phyloP scores from a whole-genome alignment of 2,113 vertebrate genomes.

The Promerops cafer region DNA sequence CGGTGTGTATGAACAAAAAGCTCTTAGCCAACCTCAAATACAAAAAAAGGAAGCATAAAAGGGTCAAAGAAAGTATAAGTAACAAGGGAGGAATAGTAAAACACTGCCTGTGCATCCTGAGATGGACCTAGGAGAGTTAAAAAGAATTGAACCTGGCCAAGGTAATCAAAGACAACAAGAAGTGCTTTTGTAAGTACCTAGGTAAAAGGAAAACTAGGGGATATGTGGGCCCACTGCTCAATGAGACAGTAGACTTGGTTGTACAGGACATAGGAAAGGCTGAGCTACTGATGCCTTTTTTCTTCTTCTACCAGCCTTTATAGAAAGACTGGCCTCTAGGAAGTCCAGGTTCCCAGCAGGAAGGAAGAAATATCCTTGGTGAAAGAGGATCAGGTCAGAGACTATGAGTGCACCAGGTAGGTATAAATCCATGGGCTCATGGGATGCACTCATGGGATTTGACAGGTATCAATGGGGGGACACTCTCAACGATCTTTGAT shows the following conservation, averaged over 20 bases:
- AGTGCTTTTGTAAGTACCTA: not conserved
- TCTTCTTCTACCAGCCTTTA: not conserved
- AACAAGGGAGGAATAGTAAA: not conserved
- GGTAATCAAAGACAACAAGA: not conserved
- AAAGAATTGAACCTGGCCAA: not conserved
- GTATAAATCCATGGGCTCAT: not conserved
- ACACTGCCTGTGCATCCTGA: not conserved
- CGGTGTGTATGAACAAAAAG: not conserved
- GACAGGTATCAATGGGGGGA: not conserved
- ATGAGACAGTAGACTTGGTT: not conserved
- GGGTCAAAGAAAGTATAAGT: not conserved
- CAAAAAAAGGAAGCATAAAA: not conserved
- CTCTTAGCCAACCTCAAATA: not conserved
- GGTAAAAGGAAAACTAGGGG: not conserved
- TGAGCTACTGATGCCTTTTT: not conserved
- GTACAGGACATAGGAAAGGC: not conserved
- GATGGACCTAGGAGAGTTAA: not conserved
- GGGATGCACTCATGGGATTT: accelerated
- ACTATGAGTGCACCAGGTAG: not conserved
- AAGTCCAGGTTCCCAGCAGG: not conserved
- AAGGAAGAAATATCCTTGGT: not conserved
- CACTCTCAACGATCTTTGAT: not conserved
- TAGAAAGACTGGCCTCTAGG: not conserved
- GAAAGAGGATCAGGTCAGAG: not conserved
- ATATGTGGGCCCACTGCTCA: not conserved